Base-by-base conservation (phyloP, 2,888 invertebrate genomes). In the Cosmia trapezina region DNA sequence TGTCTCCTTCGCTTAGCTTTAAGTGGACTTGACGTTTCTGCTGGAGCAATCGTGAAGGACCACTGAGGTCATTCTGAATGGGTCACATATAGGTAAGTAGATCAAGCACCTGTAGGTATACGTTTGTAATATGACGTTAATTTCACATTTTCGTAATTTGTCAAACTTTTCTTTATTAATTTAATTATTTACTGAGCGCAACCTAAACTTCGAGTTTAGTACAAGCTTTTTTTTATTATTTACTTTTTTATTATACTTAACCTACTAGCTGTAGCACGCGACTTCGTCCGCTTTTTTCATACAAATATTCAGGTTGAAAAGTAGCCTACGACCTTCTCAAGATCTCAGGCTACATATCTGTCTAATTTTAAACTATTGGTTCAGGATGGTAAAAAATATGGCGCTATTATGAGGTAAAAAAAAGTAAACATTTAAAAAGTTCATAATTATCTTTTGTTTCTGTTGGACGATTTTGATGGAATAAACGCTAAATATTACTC, bases 1-100 rank as follows among this genome's bases (percentile, higher is more conserved):
- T 72, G 73, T 74, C 84, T 59, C 71, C 71, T 78, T 69, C 78
- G 67, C 70, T 70, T 78, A 78, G 71, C 37, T 76, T 33, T 75
- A 73, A 79, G 80, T 76, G 69, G 67, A 67, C 70, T 74, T 60
- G 65, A 67, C 66, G 62, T 70, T 57, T 73, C 70, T 64, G 53
- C 62, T 67, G 67, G 41, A 63, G 60, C 81, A 70, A 82, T 71
- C 71, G 47, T 81, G 53, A 74, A 83, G 78, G 63, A 76, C 59
- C 33, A 54, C 47, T 43, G 57, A 80, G 28, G 59, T 60, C 63
- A 73, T 37, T 80, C 43, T 49, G 59, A 63, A 79, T 53, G 19
- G 37, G 14, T 17, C 37, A 61, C 41, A n/a, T 28, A 43, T 60
- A 78, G 37, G 28, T 78, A 78, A 43, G 28, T 78, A 60, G 41